Evolutionary conservation across 2,888 invertebrate species (phyloP).

Genomic region (Oxycera nigricornis): DNA sequence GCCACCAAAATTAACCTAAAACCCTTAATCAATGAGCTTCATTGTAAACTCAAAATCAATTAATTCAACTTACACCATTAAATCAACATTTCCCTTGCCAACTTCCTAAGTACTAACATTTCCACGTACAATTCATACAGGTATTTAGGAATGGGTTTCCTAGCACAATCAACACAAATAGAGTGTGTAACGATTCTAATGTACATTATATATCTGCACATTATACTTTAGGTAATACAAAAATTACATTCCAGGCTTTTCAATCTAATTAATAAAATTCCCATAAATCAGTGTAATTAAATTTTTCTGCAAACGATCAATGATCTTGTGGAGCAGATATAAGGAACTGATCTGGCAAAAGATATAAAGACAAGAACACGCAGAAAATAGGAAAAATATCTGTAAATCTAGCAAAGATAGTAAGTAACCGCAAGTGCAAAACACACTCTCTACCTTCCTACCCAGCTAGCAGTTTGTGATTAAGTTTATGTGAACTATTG

Average conservation of each 20-base stretch:
- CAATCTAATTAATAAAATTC: constrained; percentile 41
- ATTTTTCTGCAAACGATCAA: constrained; percentile 40
- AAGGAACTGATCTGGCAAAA: constrained; percentile 13
- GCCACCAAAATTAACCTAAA: too few relatives aligned
- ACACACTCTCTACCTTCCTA: not conserved
- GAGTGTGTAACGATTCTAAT: not conserved
- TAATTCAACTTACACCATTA: too few relatives aligned
- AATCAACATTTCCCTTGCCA: too few relatives aligned
- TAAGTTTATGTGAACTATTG: constrained; percentile 35
- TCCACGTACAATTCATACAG: not conserved
- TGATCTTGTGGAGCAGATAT: constrained; percentile 37
- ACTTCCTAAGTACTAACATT: too few relatives aligned
- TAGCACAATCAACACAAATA: constrained; percentile 3
- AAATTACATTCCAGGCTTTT: constrained; percentile 35
- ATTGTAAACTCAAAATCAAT: too few relatives aligned
- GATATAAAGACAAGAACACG: not conserved
- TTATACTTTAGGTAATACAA: constrained; percentile 27
- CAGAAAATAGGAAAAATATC: constrained; percentile 15
- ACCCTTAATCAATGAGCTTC: too few relatives aligned
- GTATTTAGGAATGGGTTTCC: not conserved
- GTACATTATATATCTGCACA: not conserved
- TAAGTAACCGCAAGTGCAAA: not conserved
- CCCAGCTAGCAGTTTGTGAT: not conserved
- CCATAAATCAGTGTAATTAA: constrained; percentile 41
- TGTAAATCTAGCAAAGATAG: not conserved